Evolutionary conservation across 2,113 vertebrate genomes (phyloP), one percentile per base, ranked within the genome.

Genomic region (Mionectes macconnelli): DNA sequence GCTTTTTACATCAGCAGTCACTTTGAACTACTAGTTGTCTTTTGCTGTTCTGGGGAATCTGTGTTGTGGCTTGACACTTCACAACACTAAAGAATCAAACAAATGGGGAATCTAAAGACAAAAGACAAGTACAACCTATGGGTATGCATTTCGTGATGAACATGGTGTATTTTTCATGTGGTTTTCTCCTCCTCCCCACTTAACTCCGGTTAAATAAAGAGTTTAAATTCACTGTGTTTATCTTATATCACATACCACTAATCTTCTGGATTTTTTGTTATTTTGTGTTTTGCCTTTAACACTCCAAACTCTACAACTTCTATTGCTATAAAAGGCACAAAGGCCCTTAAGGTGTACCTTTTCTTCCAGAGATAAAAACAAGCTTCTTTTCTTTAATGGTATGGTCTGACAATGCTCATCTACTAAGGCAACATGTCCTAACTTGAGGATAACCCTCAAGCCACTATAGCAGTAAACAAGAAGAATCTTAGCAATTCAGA

Each of bases 1-100:
- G 73, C 81, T 95, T 94, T 94, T 89, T 91, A 94, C 84, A 89
- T 89, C 91, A 87, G 86, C 73, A 92, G 47, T 52, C 94, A 45
- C 93, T 94, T 76, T 82, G 89, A 97, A 88, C 79, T 92, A 52
- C 60, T 37, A 23, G 69, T 59, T 94, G 60, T 5, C 66, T 86
- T 84, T 78, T 94, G 87, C 90, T 63, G 14, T 84, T 91, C 56
- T 20, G 63, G 64, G 50, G 59, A 84, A 83, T 91, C 76, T 73
- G 77, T 75, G 52, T 55, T 63, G 40, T 20, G 15, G 55, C 56
- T 66, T 88, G 75, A 88, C 44, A 52, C 52, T 87, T 42, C 53
- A 39, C 24, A 78, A 55, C 30, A 44, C 24, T 49, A 35, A 52
- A 56, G 60, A 81, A 72, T 87, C 68, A 78, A 93, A 62, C 72